Conservation (phyloP, 2,113 vertebrate genomes). For the Carassius carassius region DNA sequence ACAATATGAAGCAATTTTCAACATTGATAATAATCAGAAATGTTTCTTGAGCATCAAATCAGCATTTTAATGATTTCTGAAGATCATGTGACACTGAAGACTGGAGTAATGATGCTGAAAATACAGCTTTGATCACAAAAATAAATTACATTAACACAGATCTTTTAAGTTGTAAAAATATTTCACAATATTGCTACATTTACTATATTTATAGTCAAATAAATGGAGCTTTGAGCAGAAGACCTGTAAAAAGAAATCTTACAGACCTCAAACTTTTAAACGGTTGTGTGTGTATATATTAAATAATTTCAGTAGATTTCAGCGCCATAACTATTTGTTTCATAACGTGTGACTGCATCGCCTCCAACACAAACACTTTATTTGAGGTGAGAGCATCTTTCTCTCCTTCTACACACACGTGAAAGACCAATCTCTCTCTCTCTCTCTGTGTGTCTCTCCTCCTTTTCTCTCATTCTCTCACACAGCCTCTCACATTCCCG, state of each 20-base stretch:
- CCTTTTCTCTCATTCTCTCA: constrained; percentile 28
- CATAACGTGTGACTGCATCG: background rate
- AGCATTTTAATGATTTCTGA: background rate
- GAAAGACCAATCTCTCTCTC: constrained; percentile 64
- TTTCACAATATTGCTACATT: background rate
- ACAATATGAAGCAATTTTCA: background rate
- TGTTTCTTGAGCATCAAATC: background rate
- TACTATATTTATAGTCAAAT: background rate
- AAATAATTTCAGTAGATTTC: background rate
- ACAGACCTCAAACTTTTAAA: background rate
- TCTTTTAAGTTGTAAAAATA: background rate
- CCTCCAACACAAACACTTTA: background rate
- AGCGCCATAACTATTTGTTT: background rate
- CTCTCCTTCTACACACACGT: constrained; percentile 10
- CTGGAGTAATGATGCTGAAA: background rate
- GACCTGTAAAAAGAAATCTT: background rate
- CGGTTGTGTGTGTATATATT: background rate
- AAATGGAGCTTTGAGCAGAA: background rate
- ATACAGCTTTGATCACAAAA: background rate
- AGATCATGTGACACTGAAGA: background rate
- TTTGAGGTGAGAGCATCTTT: background rate
- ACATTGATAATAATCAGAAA: too few relatives aligned
- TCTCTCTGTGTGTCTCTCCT: constrained; percentile 43
- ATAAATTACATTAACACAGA: background rate
- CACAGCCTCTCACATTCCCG: constrained; percentile 26